Percentiles rank a stretch among this genome's conserved stretches.
Conservation (phyloP, 2,888 invertebrate species). For the Nebria salina region DNA sequence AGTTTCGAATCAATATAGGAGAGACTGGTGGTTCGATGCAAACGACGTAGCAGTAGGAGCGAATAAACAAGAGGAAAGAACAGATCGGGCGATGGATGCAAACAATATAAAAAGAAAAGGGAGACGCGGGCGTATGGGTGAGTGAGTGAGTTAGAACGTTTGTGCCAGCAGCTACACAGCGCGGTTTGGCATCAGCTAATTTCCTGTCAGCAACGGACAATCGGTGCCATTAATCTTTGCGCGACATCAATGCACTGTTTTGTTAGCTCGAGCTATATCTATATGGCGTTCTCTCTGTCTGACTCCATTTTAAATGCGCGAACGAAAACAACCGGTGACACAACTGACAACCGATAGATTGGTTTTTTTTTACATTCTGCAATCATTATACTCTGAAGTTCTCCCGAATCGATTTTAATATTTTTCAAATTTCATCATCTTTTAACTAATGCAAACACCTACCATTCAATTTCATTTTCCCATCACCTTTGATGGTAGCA, state of each 20-base stretch:
- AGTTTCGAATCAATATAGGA: not conserved
- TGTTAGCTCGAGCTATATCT: conserved; percentile 51
- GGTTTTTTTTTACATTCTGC: conserved; percentile 58
- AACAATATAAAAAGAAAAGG: conserved; percentile 7
- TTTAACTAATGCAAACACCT: not conserved
- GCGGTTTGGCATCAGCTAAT: conserved; percentile 52
- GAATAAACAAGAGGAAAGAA: conserved; percentile 2
- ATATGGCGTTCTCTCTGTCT: conserved; percentile 19
- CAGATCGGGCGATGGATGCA: conserved; percentile 9
- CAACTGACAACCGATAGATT: conserved; percentile 61
- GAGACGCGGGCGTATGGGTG: conserved; percentile 7
- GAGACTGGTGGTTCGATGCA: not conserved
- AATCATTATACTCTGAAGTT: conserved; percentile 51
- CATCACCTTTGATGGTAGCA: no score
- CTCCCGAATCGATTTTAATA: conserved; percentile 39
- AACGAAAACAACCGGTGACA: conserved; percentile 58
- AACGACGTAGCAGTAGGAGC: not conserved
- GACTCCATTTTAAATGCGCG: conserved; percentile 41
- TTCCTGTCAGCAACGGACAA: conserved; percentile 57
- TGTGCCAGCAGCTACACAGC: not conserved
- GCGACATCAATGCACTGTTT: conserved; percentile 59
- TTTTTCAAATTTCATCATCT: not conserved
- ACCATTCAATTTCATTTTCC: not conserved
- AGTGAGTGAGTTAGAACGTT: not conserved
- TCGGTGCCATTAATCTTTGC: conserved; percentile 60